These are phyloP conservation scores for Tarsius wallacei DNA, from an alignment of 2,797 vertebrate species.

Conservation along the genomic window DNA sequence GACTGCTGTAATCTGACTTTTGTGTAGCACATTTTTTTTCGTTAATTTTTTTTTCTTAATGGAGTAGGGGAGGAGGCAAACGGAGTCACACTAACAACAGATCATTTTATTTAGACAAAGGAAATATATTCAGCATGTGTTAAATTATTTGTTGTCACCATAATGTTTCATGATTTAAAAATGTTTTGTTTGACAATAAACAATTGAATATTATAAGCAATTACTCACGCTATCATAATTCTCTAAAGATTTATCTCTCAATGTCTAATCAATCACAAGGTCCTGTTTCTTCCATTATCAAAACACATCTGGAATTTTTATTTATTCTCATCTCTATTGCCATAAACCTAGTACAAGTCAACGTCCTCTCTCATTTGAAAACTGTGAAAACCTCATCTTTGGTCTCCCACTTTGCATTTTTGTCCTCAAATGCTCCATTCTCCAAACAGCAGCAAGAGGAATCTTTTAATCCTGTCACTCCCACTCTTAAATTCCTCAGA, in stretches of 20 bases:
- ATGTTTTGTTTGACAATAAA: not conserved
- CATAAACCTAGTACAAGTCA: not conserved
- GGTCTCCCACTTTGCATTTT: not conserved
- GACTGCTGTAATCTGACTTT: slow-evolving; percentile 50
- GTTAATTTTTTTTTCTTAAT: slow-evolving; percentile 16
- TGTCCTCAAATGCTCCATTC: not conserved
- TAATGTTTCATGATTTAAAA: not conserved
- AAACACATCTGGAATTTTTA: not conserved
- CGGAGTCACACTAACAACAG: not conserved
- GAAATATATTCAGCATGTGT: not conserved
- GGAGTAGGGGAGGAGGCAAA: not conserved
- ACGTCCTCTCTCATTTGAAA: not conserved
- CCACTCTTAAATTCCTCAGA: not conserved
- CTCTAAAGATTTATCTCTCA: not conserved
- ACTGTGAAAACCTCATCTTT: not conserved
- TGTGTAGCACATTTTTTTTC: not conserved
- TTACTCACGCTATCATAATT: not conserved
- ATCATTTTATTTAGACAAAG: not conserved
- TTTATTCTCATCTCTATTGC: not conserved
- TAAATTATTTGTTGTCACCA: slow-evolving; percentile 29
- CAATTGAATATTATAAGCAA: not conserved
- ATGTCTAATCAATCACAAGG: not conserved
- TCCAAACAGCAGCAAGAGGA: not conserved
- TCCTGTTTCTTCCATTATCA: not conserved
- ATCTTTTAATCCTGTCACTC: not conserved